These are phyloP conservation scores for fruit fly (Drosophila melanogaster) DNA, from an alignment of 1,140 invertebrate genomes.

Conservation along the genomic window Release_6_plus_ISO1_MT NT_033779.5:2837501-2838000, in stretches of 20 bases:
- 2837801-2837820: slow-evolving; percentile 60
- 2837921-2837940: slow-evolving; percentile 46
- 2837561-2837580: slow-evolving; percentile 93
- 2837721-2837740: slow-evolving; percentile 56
- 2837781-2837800: slow-evolving; percentile 45
- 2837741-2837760: slow-evolving; percentile 55
- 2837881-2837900: slow-evolving; percentile 4
- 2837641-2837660: slow-evolving; percentile 9
- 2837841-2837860: slow-evolving; percentile 39
- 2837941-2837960: slow-evolving; percentile 21
- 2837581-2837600: slow-evolving; percentile 97
- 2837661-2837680: slow-evolving; percentile 31
- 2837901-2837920: slow-evolving; percentile 48
- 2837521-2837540: slow-evolving; percentile 97
- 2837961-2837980: slow-evolving; percentile 23
- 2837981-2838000: background rate
- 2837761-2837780: slow-evolving; percentile 42
- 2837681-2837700: slow-evolving; percentile 48
- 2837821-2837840: slow-evolving; percentile 38
- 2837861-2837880: slow-evolving; percentile 22
- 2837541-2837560: slow-evolving; percentile 95
- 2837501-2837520: slow-evolving; percentile 94
- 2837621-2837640: slow-evolving; percentile 1
- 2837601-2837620: slow-evolving; percentile 88
- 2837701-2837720: slow-evolving; percentile 54